A percentile compares a stretch with the other conserved stretches of the same genome.
Evolutionary conservation across 30 jellyfish, hydroid and myxozoan species (phyloP).

Genomic region (Chrysaora quinquecirrha): DNA sequence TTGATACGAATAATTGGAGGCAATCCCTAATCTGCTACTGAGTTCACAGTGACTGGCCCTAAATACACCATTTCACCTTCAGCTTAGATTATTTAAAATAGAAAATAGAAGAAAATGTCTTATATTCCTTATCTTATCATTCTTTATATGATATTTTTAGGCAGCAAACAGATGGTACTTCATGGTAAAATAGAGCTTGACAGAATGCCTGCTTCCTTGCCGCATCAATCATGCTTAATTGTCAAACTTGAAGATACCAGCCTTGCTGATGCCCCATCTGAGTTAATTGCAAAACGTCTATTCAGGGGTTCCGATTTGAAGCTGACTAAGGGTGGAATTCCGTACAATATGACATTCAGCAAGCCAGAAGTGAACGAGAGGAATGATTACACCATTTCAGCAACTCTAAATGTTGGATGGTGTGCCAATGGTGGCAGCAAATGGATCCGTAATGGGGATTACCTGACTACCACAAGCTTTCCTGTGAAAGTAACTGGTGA

Average conservation of each 20-base stretch:
- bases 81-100: too few species aligned
- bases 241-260: slow-evolving; percentile 38
- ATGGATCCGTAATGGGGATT: slow-evolving; percentile 56
- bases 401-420: slow-evolving; percentile 57
- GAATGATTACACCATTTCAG: slow-evolving; percentile 30
- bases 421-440: slow-evolving; percentile 32
- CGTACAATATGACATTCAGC: slow-evolving; percentile 31
- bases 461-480: slow-evolving; percentile 37
- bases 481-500: background rate
- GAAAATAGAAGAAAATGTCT: too few species aligned
- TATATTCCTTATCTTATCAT: too few species aligned
- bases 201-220: slow-evolving; percentile 12
- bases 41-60: too few species aligned
- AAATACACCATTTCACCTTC: too few species aligned
- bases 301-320: slow-evolving; percentile 26
- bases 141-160: too few species aligned
- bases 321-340: background rate
- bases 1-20: too few species aligned
- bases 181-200: slow-evolving; percentile 41
- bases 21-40: too few species aligned
- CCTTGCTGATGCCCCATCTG: slow-evolving; percentile 55
- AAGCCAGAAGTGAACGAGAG: slow-evolving; percentile 21
- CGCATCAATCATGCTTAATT: slow-evolving; percentile 33
- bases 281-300: slow-evolving; percentile 5
- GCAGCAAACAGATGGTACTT: background rate